Base-by-base conservation (phyloP, 2,113 vertebrate genomes). In the Anoplopoma fimbria region DNA sequence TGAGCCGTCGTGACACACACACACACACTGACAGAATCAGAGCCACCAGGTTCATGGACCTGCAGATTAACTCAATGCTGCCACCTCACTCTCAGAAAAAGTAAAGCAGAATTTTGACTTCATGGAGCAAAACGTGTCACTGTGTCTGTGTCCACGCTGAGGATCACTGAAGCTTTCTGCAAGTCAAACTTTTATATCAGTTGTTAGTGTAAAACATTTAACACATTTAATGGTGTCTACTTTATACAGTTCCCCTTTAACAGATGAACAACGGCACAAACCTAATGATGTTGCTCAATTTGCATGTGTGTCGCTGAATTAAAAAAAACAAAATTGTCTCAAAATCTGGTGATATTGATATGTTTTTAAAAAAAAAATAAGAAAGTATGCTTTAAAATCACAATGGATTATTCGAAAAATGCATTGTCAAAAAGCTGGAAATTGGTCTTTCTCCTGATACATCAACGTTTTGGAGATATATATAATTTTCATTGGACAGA, bases 21-120 rank as follows among this genome's bases (percentile, higher is more conserved):
- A 15, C 25, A 8, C 33, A 21, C 38, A 17, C 15, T 15, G 45
- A 27, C 10, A 38, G 61, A 58, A 38, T 42, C 60, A 55, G 58
- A 71, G 2, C 34, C 33, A 36, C 13, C 34, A 47, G 65, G 19
- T 80, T 81, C 77, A 42, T 36, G 12, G 70, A 75, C 49, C 55
- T 62, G 69, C 29, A 83, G 36, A 34, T 71, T 61, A 79, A 80
- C 90, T 90, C 90, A 77, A 74, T 91, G 82, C 87, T 90, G 91
- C 87, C 88, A 79, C 74, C 92, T 85, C 72, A 89, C 87, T 87
- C 69, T 75, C 69, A 69, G 27, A 62, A 4, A 58, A 69, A 83
- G 82, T 58, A 87, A 53, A 67, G 77, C 88, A 89, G 23, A 27
- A 27, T 0, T 55, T n/a, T 33, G 25, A 25, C 45, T 40, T 19